Base-by-base conservation (phyloP, 2,888 invertebrate species). In the Hirtodrosophila confusa region DNA sequence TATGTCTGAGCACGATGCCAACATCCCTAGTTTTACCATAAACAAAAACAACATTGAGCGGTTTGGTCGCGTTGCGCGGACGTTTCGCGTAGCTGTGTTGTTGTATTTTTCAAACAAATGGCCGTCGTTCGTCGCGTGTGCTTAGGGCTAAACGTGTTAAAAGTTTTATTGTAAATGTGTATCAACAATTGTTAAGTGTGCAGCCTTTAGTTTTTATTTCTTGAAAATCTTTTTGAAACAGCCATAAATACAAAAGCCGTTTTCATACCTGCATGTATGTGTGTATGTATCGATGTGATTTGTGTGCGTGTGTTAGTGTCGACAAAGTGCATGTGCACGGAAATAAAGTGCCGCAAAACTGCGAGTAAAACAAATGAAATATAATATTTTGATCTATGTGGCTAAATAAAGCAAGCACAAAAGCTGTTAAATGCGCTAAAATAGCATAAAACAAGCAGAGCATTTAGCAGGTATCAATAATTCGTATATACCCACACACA, bases 291-390 rank as follows among this genome's bases (percentile, higher is more conserved):
- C 12, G 54, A 24, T 57, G 71, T 70, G 36, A 36, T 24, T 50
- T 57, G 50, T 73, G 58, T 67, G 57, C 27, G 53, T 51, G 39
- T 39, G 44, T 60, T 39, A 55, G 66, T 69, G 68, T 73, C 74
- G 49, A 57, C 53, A 58, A 72, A 86, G 66, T 72, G 69, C 85
- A 80, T 84, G 78, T 72, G 83, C 73, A 77, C 68, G 57, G 45
- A 71, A 71, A 74, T 77, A 72, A 74, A 74, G 68, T 67, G 73
- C 74, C 78, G 78, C 78, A 67, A 67, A 51, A 35, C 29, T 33
- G 17, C 17, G 44, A 41, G 49, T 48, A 60, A 68, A 54, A 51
- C 41, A 39, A 40, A 76, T 60, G 7, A 27, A 54, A 58, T 39
- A 45, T 57, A 58, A 24, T 37, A 40, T 36, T 39, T 12, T 47